Conservation (phyloP, 2,113 vertebrate genomes). For the Spheniscus mendiculus region DNA sequence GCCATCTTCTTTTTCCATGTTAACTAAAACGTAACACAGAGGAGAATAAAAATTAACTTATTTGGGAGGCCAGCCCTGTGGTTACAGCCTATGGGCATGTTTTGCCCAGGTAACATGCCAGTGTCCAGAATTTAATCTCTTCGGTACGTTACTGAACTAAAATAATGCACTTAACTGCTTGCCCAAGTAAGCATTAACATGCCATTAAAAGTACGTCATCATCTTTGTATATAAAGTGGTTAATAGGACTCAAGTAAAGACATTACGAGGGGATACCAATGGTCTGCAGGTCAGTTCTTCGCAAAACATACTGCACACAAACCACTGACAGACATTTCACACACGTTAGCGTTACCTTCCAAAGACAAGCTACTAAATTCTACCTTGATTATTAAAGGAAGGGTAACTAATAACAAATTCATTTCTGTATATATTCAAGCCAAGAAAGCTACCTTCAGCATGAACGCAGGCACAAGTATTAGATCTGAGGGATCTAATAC, state of each 20-base stretch:
- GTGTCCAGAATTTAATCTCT: not conserved
- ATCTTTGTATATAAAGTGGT: not conserved
- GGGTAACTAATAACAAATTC: not conserved
- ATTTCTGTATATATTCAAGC: not conserved
- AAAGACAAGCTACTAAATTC: not conserved
- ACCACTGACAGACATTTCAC: not conserved
- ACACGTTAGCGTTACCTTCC: fast-evolving
- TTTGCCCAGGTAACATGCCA: not conserved
- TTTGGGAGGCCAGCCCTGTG: not conserved
- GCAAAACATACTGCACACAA: not conserved
- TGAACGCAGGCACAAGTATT: not conserved
- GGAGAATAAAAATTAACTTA: not conserved
- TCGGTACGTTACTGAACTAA: not conserved
- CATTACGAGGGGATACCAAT: fast-evolving
- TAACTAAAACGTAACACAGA: not conserved
- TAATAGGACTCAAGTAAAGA: not conserved
- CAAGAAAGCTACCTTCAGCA: not conserved
- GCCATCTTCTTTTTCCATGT: not conserved
- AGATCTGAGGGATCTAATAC: not conserved
- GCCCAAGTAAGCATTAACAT: not conserved
- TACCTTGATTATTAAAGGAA: not conserved
- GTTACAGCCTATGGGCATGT: fast-evolving
- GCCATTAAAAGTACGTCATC: not conserved
- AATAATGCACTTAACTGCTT: not conserved
- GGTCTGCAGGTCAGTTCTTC: not conserved